Evolutionary conservation across 2,888 invertebrate species (phyloP).

Genomic region (Stenurella melanura): DNA sequence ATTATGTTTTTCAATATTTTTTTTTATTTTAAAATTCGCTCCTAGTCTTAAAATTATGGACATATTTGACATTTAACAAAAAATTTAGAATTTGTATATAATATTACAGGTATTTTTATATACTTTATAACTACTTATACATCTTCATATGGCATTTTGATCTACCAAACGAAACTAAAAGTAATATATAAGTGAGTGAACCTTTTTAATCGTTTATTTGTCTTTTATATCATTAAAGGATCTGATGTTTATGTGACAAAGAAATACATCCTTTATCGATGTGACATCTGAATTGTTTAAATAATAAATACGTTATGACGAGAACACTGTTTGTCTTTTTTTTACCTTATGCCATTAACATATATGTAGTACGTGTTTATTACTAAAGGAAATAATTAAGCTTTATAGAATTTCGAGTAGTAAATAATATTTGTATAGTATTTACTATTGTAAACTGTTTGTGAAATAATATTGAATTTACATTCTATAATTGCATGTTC

Average conservation of each 20-base stretch:
- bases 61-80: not conserved
- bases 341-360: not conserved
- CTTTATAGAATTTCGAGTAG: too few species aligned
- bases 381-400: too few species aligned
- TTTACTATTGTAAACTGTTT: too few species aligned
- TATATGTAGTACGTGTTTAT: too few species aligned
- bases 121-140: constrained; percentile 44
- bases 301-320: constrained; percentile 57
- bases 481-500: too few species aligned
- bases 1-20: too few species aligned
- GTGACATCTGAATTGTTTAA: constrained; percentile 69
- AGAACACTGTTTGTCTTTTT: not conserved
- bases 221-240: constrained; percentile 64
- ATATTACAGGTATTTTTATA: constrained; percentile 50
- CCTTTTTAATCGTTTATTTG: constrained; percentile 38
- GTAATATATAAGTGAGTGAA: constrained; percentile 24
- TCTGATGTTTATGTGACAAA: constrained; percentile 47
- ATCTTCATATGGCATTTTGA: constrained; percentile 34
- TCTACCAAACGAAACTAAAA: constrained; percentile 9
- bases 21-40: not conserved
- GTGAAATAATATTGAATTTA: too few species aligned
- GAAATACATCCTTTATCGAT: constrained; percentile 70
- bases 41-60: not conserved
- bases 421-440: too few species aligned
- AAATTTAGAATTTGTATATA: constrained; percentile 43